phyloP scores from a whole-genome alignment of 2,113 vertebrate species.

The Tyrannus savana region DNA sequence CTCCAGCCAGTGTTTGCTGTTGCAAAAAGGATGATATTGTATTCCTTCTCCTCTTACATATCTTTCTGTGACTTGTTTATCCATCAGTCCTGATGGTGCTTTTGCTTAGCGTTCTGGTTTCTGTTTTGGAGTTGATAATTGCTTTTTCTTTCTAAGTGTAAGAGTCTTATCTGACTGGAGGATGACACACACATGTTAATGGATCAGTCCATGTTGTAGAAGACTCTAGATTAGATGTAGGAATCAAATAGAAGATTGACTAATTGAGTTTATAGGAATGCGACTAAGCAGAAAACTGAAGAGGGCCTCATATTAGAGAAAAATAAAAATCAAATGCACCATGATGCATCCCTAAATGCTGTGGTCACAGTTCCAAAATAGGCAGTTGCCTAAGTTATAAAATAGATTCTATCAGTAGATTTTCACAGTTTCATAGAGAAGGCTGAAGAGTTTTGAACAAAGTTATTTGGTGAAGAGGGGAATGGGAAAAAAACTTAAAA shows the following conservation, averaged over 20 bases:
- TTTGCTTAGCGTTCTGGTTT: not conserved
- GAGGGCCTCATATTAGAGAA: not conserved
- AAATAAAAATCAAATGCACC: not conserved
- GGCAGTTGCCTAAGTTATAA: not conserved
- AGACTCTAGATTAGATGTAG: not conserved
- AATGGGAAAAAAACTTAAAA: not conserved
- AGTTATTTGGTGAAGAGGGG: not conserved
- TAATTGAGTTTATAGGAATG: no score
- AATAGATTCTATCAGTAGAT: not conserved
- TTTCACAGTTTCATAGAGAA: not conserved
- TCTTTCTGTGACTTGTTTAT: not conserved
- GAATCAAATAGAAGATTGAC: not conserved
- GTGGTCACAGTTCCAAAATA: not conserved
- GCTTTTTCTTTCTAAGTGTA: not conserved
- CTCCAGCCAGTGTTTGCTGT: not conserved
- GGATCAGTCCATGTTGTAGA: rapidly evolving
- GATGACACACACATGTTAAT: rapidly evolving
- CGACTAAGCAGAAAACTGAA: not conserved
- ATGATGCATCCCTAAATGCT: not conserved
- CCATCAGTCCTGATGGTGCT: not conserved
- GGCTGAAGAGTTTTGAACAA: not conserved
- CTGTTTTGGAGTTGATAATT: not conserved
- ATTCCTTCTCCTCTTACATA: not conserved
- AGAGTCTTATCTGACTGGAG: not conserved
- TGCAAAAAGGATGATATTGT: not conserved